Percentiles rank a stretch among this genome's conserved stretches.
Evolutionary conservation across 2,113 vertebrate species (phyloP).

Genomic region (Electrona antarctica): DNA sequence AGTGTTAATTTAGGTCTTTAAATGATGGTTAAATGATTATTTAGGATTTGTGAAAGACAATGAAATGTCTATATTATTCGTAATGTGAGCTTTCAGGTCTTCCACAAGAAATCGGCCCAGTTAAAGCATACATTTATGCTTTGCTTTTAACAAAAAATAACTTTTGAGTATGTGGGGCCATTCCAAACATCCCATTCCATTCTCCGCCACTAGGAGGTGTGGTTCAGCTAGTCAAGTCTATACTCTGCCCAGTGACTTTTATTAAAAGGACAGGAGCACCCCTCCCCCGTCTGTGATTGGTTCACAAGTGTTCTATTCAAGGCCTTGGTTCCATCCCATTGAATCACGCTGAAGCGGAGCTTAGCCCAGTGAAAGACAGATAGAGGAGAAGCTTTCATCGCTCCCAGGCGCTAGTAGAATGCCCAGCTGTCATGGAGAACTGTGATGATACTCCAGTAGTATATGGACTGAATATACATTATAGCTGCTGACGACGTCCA

Average conservation of each 20-base stretch:
- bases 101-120: not conserved
- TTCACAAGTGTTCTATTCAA: slow-evolving; percentile 47
- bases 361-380: slow-evolving; percentile 30
- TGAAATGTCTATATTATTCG: too few relatives aligned
- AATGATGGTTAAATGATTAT: too few relatives aligned
- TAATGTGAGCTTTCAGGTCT: too few relatives aligned
- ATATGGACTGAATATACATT: slow-evolving; percentile 21
- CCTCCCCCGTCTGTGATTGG: slow-evolving; percentile 59
- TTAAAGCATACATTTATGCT: not conserved
- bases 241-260: not conserved
- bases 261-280: slow-evolving; percentile 29
- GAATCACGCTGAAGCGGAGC: slow-evolving; percentile 38
- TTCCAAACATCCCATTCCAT: not conserved
- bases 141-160: too few relatives aligned
- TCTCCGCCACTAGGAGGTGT: slow-evolving; percentile 53
- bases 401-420: slow-evolving; percentile 30
- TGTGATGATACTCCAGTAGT: slow-evolving; percentile 26
- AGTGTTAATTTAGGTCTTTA: too few relatives aligned
- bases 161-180: not conserved
- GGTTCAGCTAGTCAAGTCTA: slow-evolving; percentile 6
- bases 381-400: slow-evolving; percentile 45
- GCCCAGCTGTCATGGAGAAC: slow-evolving; percentile 49
- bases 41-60: too few relatives aligned
- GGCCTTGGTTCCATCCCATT: slow-evolving; percentile 37
- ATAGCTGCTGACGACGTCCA: too few relatives aligned